Base-by-base conservation (phyloP, 2,888 invertebrate genomes). In the Drosophila anomelani region DNA sequence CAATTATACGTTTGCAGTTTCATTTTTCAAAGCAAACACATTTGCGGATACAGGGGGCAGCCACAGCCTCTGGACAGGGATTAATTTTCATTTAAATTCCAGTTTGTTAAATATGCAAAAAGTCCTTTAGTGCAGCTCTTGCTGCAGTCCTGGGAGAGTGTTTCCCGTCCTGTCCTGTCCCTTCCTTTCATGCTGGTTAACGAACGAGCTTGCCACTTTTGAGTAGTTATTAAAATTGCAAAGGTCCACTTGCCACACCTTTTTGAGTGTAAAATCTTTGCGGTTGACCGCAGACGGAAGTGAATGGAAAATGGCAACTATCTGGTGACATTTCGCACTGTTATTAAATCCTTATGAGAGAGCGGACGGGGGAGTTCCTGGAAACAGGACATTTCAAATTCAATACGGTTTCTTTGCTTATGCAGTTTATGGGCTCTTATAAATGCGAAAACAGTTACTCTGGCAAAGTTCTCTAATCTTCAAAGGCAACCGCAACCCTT, bases 81-180 rank as follows among this genome's bases (percentile, higher is more conserved):
- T 88, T 82, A 82, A 88, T 82, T 88, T 88, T 74, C 80, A 88
- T 84, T 84, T 82, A 88, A 85, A 85, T 88, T 88, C 79, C 69
- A 67, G 75, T 67, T 41, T 23, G 46, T 64, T 66, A 73, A 72
- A 73, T 63, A 73, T 72, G 72, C 63, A 63, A 36, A 71, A 60
- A 62, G 75, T 64, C 54, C 57, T 66, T 64, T 43, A 54, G 62
- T 44, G 55, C 72, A 26, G 75, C 34, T 76, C 63, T 62, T 39
- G 39, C 29, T 47, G 29, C 29, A 32, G 17, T n/a, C n/a, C 38
- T 54, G 54, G 7, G 26, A 55, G 53, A 13, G 47, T n/a, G 34
- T 47, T 34, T 49, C 17, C 17, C 6, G 36, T 5, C n/a, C 39
- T 39, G 38, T 26, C 26, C 46, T 8, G 8, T 44, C 44, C 44